Percentiles rank a stretch among this genome's conserved stretches.
Evolutionary conservation across 2,797 vertebrate species (phyloP).

Genomic region (Chelon auratus): DNA sequence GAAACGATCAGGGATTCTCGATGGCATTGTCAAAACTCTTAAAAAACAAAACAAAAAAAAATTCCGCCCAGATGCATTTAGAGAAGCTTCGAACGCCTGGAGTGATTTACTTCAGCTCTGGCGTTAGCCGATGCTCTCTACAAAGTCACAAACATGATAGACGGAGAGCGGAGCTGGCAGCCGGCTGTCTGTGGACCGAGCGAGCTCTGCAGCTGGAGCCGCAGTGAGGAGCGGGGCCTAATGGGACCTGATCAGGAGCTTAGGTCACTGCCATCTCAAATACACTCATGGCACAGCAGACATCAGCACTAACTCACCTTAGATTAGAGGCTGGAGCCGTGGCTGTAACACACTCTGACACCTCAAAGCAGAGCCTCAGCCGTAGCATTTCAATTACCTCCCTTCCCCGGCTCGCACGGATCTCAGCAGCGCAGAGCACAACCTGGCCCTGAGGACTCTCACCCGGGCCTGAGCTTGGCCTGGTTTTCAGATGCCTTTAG

Average conservation of each 20-base stretch:
- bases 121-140: slow-evolving; percentile 36
- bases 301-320: slow-evolving; percentile 77
- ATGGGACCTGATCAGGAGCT: slow-evolving; percentile 83
- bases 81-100: neutral
- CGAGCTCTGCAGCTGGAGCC: slow-evolving; percentile 43
- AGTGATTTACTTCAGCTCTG: slow-evolving; percentile 21
- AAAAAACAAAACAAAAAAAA: neutral
- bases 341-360: slow-evolving; percentile 78
- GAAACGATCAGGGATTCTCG: neutral
- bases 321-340: slow-evolving; percentile 70
- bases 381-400: slow-evolving; percentile 82
- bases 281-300: slow-evolving; percentile 71
- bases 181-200: slow-evolving; percentile 56
- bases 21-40: slow-evolving; percentile 17
- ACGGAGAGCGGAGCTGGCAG: slow-evolving; percentile 62
- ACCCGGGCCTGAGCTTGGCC: slow-evolving; percentile 12
- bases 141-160: slow-evolving; percentile 24
- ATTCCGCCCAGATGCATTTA: slow-evolving; percentile 10
- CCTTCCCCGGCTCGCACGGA: slow-evolving; percentile 31
- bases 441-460: slow-evolving; percentile 24
- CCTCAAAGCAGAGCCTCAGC: slow-evolving; percentile 77
- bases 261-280: slow-evolving; percentile 82
- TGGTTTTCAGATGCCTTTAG: slow-evolving; percentile 5
- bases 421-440: slow-evolving; percentile 18
- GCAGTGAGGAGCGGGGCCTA: slow-evolving; percentile 61